A percentile compares a stretch with the other conserved stretches of the same genome.
Conservation (phyloP, 2,888 invertebrate species). For the Caenorhabditis sp. region DNA sequence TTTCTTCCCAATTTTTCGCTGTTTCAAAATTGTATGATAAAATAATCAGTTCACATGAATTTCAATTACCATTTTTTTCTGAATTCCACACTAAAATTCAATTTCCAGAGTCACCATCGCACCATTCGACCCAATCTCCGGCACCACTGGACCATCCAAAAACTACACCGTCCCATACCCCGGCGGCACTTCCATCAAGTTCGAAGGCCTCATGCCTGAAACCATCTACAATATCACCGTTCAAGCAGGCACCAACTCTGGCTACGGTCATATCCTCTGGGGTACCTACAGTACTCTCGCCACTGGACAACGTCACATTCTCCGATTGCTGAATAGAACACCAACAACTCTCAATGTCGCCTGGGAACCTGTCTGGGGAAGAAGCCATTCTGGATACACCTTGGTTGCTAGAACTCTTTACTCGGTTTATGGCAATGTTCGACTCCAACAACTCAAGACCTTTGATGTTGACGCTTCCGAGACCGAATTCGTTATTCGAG, state of each 20-base stretch:
- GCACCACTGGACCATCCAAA: slow-evolving; percentile 61
- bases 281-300: slow-evolving; percentile 70
- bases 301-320: slow-evolving; percentile 67
- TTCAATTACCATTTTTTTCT: no score
- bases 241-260: slow-evolving; percentile 70
- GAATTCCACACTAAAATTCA: no score
- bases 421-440: slow-evolving; percentile 63
- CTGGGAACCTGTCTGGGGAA: slow-evolving; percentile 71
- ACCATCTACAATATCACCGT: slow-evolving; percentile 71
- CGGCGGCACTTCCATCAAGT: slow-evolving; percentile 67
- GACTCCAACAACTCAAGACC: slow-evolving; percentile 59
- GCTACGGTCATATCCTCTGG: slow-evolving; percentile 70
- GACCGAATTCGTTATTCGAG: slow-evolving; percentile 66
- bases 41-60: no score
- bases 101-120: slow-evolving; percentile 70
- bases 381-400: slow-evolving; percentile 64
- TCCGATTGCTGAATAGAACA: slow-evolving; percentile 68
- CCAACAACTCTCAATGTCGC: slow-evolving; percentile 70
- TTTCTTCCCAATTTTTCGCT: no score
- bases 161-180: slow-evolving; percentile 69
- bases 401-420: slow-evolving; percentile 64
- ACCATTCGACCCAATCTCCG: slow-evolving; percentile 62
- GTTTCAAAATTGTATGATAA: no score
- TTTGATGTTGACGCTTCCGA: slow-evolving; percentile 63
- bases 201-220: slow-evolving; percentile 66